These are phyloP conservation scores for Melanocharis versteri DNA, from an alignment of 2,113 vertebrate species.

Conservation along the genomic window DNA sequence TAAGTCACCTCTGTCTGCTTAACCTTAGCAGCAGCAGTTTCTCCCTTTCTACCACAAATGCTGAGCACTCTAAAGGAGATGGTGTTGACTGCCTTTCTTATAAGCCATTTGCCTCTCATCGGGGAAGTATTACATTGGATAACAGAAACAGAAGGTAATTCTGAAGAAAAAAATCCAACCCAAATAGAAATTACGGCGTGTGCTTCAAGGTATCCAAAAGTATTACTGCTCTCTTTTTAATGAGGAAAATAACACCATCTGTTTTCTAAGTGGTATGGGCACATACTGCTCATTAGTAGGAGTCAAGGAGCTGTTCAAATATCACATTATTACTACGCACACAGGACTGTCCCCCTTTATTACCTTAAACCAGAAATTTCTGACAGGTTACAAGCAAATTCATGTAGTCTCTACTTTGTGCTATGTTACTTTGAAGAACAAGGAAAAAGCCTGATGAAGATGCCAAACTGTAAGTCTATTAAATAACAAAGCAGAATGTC, in stretches of 20 bases:
- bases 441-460: neutral
- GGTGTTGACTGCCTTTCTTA: neutral
- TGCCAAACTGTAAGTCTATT: neutral
- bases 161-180: neutral
- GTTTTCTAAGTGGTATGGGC: neutral
- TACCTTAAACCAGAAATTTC: neutral
- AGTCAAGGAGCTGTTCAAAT: neutral
- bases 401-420: neutral
- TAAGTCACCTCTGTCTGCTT: neutral
- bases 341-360: neutral
- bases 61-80: neutral
- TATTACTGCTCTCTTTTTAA: neutral
- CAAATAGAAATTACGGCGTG: fast-evolving
- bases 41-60: neutral
- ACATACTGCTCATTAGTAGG: neutral
- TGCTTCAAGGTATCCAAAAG: neutral
- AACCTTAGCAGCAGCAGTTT: neutral
- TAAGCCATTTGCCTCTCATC: neutral
- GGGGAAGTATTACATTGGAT: neutral
- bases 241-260: neutral
- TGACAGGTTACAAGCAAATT: neutral
- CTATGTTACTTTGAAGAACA: neutral
- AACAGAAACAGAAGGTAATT: neutral
- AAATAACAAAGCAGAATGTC: neutral
- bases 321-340: fast-evolving